Evolutionary conservation across 2,113 vertebrate species (phyloP), one percentile per base, ranked within the genome.

Genomic region (Bubo blakistoni): DNA sequence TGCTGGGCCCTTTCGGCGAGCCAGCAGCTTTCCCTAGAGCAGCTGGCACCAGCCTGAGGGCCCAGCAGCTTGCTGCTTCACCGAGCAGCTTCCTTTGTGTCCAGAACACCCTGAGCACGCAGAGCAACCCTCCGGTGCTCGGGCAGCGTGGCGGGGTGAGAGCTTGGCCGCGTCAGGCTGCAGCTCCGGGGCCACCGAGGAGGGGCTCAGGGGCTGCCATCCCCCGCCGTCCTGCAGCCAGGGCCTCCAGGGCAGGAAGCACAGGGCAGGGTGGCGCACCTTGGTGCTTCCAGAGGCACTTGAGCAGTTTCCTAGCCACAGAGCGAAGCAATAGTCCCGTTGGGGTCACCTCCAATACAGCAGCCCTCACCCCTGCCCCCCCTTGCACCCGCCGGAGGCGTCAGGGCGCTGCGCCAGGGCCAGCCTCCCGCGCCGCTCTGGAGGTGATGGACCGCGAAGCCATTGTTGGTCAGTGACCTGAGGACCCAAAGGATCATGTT

Each of bases 391-490:
- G 7, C 0, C 36, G 92, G 88, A 82, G 79, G 5, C 24, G 59
- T 44, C 61, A 13, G 34, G 51, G 74, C 81, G 3, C 81, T 74
- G 90, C 81, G 58, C 52, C 74, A 30, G 13, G 65, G 81, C 57
- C 80, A 66, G 79, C 47, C 71, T 59, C 76, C 87, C 2, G 11
- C 4, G 6, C 84, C 71, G 72, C 20, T 65, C 83, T 86, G 70
- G 14, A 61, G 29, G 58, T 5, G 21, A 10, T 22, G 36, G n/a
- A 42, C 54, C 46, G 11, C 2, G 3, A 92, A 96, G 96, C 96
- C 97, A 93, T 96, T 96, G 96, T 88, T 78, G 81, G 67, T 66
- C 87, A 55, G 55, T 62, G 49, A 10, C 71, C 42, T 30, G 12
- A 51, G 52, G 65, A 79, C 76, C 69, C 90, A 73, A 85, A 82